These are phyloP conservation scores for Leucosticte australis DNA, from an alignment of 2,113 vertebrate genomes.

Conservation along the genomic window DNA sequence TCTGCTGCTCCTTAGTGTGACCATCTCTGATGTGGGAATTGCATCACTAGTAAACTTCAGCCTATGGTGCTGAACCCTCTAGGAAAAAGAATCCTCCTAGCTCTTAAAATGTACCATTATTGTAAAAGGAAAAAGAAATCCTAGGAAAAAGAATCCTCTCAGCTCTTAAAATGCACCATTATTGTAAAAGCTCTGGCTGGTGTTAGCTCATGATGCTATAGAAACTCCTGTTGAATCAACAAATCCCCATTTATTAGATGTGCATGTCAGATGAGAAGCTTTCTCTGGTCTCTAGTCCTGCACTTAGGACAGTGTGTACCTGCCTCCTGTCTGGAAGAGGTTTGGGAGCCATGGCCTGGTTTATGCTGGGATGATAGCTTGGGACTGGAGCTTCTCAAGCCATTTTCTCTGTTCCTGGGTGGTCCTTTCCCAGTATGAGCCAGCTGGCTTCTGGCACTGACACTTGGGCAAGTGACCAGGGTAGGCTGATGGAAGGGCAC, in stretches of 20 bases:
- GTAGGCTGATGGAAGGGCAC: neutral
- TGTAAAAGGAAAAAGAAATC: neutral
- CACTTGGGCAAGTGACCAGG: neutral
- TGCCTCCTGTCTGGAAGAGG: neutral
- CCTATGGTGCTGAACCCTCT: rapidly evolving
- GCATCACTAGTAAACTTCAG: neutral
- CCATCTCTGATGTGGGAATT: rapidly evolving
- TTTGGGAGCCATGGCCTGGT: neutral
- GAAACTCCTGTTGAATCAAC: neutral
- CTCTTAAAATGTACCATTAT: neutral
- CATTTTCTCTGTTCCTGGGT: neutral
- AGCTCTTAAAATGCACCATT: neutral
- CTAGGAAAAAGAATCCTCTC: neutral
- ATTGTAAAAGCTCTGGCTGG: neutral
- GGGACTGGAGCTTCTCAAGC: neutral
- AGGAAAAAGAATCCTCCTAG: neutral
- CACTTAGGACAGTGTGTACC: neutral
- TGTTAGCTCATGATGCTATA: neutral
- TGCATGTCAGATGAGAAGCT: neutral
- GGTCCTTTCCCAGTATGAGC: neutral
- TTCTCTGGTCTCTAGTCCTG: neutral
- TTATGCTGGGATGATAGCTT: neutral
- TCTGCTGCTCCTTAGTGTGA: neutral
- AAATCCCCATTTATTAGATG: neutral
- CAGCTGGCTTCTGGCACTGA: neutral